phyloP scores from a whole-genome alignment of 2,888 invertebrate species.

The Neocrepidodera transversa region DNA sequence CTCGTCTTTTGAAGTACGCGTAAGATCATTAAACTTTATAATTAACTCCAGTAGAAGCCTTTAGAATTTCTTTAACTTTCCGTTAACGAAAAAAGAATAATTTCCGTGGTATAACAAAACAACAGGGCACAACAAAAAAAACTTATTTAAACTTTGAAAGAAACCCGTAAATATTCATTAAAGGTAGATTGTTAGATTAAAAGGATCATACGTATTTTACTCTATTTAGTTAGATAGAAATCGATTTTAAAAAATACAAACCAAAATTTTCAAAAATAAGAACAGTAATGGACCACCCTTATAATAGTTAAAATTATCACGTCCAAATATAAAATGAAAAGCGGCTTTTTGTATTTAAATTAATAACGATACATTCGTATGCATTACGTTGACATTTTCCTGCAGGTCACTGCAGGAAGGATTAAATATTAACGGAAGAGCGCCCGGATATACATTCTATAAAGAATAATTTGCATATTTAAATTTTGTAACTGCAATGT shows the following conservation, averaged over 20 bases:
- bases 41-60: slow-evolving; percentile 10
- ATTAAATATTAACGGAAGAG: neutral
- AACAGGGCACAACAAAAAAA: neutral
- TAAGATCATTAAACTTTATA: slow-evolving; percentile 16
- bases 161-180: neutral
- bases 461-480: neutral
- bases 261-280: too few species aligned
- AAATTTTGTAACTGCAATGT: neutral
- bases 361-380: neutral
- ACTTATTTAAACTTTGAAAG: slow-evolving; percentile 4
- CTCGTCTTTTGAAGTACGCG: slow-evolving; percentile 3
- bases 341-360: too few species aligned
- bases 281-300: too few species aligned
- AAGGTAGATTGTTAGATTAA: too few species aligned
- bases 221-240: too few species aligned
- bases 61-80: neutral
- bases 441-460: neutral
- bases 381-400: neutral
- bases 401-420: neutral
- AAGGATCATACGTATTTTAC: too few species aligned
- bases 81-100: neutral
- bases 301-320: too few species aligned
- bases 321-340: too few species aligned
- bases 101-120: slow-evolving; percentile 1
- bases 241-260: too few species aligned